Conservation (phyloP, 2,888 invertebrate species). For the Melieria crassipennis region DNA sequence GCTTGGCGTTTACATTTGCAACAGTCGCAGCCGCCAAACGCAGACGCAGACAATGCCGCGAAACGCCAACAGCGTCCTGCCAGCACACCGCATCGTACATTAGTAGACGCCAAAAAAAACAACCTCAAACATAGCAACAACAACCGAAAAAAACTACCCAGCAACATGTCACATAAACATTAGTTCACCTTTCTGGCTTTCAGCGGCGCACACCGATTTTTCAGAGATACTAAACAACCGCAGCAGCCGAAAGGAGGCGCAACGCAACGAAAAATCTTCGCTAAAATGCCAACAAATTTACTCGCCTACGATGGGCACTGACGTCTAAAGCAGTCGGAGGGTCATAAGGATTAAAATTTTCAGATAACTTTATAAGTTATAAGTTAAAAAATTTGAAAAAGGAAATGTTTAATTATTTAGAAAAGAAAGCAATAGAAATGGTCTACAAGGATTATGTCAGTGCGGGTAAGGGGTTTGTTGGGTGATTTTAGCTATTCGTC, state of each 20-base stretch:
- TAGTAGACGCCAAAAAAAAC: background rate
- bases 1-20: conserved; percentile 10
- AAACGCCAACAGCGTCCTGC: conserved; percentile 25
- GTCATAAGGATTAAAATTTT: too few species aligned
- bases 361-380: too few species aligned
- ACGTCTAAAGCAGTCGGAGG: too few species aligned
- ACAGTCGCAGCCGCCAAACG: background rate
- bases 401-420: too few species aligned
- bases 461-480: too few species aligned
- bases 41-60: background rate
- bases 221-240: conserved; percentile 9
- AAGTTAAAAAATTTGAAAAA: too few species aligned
- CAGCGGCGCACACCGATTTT: conserved; percentile 13
- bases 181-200: conserved; percentile 47
- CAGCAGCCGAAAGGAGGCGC: background rate
- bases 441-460: too few species aligned
- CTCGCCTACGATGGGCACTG: too few species aligned
- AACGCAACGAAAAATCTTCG: too few species aligned
- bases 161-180: conserved; percentile 51
- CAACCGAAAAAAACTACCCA: conserved; percentile 29
- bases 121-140: conserved; percentile 9
- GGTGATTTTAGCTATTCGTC: too few species aligned
- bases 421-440: too few species aligned
- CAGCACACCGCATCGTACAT: background rate
- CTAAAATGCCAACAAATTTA: too few species aligned